Conservation (phyloP, 1,140 invertebrate genomes). For the Sycophila sp. region DNA sequence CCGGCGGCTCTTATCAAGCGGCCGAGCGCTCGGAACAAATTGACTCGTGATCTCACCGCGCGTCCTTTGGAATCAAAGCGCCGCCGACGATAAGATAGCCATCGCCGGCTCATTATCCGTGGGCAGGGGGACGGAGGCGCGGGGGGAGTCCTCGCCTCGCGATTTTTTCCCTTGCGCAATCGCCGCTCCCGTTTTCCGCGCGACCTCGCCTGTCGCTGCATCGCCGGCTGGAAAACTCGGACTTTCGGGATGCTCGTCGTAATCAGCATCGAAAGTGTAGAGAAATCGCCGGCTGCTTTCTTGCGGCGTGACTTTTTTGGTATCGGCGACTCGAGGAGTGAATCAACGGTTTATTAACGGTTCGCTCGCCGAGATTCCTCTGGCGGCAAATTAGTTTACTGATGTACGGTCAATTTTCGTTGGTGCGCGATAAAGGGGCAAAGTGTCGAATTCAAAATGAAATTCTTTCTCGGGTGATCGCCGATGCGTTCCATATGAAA, state of each 20-base stretch:
- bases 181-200: too few relatives aligned
- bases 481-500: too few relatives aligned
- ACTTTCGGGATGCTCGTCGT: not conserved
- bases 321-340: not conserved
- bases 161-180: constrained; percentile 16
- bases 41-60: constrained; percentile 28
- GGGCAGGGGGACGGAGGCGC: not conserved
- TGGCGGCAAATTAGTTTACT: too few relatives aligned
- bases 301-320: not conserved
- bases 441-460: constrained; percentile 10
- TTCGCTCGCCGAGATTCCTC: too few relatives aligned
- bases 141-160: not conserved
- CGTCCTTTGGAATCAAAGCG: constrained; percentile 22
- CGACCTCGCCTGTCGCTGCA: not conserved
- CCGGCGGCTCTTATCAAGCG: not conserved
- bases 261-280: constrained; percentile 25
- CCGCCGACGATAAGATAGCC: constrained; percentile 32
- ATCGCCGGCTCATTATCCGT: constrained; percentile 32
- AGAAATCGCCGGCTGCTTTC: not conserved
- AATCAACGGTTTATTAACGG: too few relatives aligned
- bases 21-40: constrained; percentile 7
- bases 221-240: not conserved
- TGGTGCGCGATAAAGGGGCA: too few relatives aligned
- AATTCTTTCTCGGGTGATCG: too few relatives aligned
- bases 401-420: too few relatives aligned